Evolutionary conservation across 1,140 invertebrate genomes (phyloP).

Genomic region (Drosophila leontia): DNA sequence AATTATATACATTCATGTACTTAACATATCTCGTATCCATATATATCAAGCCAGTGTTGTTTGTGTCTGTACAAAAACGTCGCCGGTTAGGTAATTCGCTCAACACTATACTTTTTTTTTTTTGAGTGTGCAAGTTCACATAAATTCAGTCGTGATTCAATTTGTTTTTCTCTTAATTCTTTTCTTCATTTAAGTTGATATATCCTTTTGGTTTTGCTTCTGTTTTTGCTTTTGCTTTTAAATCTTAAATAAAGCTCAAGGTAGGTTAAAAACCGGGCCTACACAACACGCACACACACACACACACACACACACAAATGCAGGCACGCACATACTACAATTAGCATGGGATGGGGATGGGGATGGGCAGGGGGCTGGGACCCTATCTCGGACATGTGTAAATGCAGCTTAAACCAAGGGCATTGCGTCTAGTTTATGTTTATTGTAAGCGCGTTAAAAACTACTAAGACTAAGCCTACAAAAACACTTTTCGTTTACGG

Average conservation of each 20-base stretch:
- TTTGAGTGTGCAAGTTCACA: slow-evolving; percentile 77
- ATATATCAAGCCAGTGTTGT: slow-evolving; percentile 54
- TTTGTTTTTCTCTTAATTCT: slow-evolving; percentile 25
- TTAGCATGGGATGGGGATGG: not conserved
- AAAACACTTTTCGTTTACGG: slow-evolving; percentile 33
- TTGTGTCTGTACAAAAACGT: slow-evolving; percentile 61
- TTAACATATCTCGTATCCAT: slow-evolving; percentile 27
- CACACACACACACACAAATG: slow-evolving; percentile 1
- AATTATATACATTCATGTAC: slow-evolving; percentile 73
- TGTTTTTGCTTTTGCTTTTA: slow-evolving; percentile 30
- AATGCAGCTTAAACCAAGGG: slow-evolving; percentile 71
- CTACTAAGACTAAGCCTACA: slow-evolving; percentile 52
- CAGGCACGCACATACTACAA: not conserved
- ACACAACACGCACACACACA: slow-evolving; percentile 26
- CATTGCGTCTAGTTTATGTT: slow-evolving; percentile 27
- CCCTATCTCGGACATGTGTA: slow-evolving; percentile 55
- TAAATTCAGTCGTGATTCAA: slow-evolving; percentile 82
- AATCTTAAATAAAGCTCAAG: slow-evolving; percentile 74
- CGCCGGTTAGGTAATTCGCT: slow-evolving; percentile 47
- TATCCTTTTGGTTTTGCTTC: slow-evolving; percentile 28
- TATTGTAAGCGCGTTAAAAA: slow-evolving; percentile 55
- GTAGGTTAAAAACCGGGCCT: slow-evolving; percentile 58
- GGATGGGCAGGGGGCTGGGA: not conserved
- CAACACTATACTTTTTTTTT: slow-evolving; percentile 8
- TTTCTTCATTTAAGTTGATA: slow-evolving; percentile 27